These are phyloP conservation scores for Tubulanus polymorphus DNA, from an alignment of 2,888 invertebrate genomes.

Conservation along the genomic window DNA sequence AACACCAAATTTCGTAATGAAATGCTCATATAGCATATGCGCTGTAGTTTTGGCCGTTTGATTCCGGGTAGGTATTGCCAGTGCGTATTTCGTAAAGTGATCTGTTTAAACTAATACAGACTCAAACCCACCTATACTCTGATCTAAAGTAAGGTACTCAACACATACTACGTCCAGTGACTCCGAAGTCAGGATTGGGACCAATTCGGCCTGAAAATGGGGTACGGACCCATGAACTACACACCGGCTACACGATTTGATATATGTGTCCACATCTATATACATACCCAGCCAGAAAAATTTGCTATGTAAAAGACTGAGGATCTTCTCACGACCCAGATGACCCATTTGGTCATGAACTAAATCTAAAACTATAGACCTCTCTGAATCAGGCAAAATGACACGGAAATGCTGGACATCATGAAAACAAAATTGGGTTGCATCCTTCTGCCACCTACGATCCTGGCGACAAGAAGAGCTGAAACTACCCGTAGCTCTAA, in stretches of 20 bases:
- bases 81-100: constrained; percentile 11
- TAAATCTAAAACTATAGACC: constrained; percentile 7
- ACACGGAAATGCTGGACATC: no score
- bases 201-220: neutral
- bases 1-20: constrained; percentile 6
- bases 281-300: neutral
- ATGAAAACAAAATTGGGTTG: no score
- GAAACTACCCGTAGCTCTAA: no score
- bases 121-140: constrained; percentile 13
- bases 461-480: no score
- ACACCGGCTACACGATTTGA: neutral
- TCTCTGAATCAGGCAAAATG: no score
- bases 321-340: neutral
- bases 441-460: no score
- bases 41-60: constrained; percentile 11
- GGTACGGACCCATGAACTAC: neutral
- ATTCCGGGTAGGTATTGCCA: constrained; percentile 9
- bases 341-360: constrained; percentile 1
- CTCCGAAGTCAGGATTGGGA: neutral
- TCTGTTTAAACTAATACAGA: constrained; percentile 17
- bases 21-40: constrained; percentile 2
- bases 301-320: neutral
- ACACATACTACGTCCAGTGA: constrained; percentile 12
- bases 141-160: constrained; percentile 14
- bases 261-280: neutral